These are phyloP conservation scores for Chondrilla cf. caribensis DNA, from an alignment of 37 sponge, comb jelly and placozoan genomes.

Conservation along the genomic window DNA sequence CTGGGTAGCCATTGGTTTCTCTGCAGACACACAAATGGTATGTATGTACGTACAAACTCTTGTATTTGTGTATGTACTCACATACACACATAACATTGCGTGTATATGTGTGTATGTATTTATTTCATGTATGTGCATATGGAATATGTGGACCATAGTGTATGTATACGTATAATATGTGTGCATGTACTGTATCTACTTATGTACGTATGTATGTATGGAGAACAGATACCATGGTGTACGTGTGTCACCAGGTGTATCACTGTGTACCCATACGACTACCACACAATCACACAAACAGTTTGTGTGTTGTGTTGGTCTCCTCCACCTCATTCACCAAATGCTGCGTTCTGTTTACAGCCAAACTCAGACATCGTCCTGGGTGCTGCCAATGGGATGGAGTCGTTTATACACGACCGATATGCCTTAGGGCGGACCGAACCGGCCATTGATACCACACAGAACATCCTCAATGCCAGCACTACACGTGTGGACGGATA, in stretches of 20 bases:
- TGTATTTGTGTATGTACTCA: not conserved
- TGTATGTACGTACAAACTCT: not conserved
- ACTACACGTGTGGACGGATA: constrained; percentile 11
- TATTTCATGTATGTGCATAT: too few relatives aligned
- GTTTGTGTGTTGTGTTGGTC: not conserved
- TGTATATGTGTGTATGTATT: too few relatives aligned
- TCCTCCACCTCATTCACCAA: not conserved
- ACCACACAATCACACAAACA: too few relatives aligned
- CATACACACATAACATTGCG: not conserved
- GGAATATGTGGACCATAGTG: not conserved
- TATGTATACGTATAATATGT: not conserved
- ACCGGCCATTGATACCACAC: constrained; percentile 42
- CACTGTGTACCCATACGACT: too few relatives aligned
- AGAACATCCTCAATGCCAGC: not conserved
- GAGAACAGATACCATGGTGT: too few relatives aligned
- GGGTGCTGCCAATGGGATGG: constrained; percentile 26
- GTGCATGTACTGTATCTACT: too few relatives aligned
- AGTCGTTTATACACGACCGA: constrained; percentile 53
- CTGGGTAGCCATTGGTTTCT: constrained; percentile 61
- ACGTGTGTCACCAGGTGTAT: too few relatives aligned
- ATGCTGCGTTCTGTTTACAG: not conserved
- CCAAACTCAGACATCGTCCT: constrained; percentile 42
- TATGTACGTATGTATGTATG: too few relatives aligned
- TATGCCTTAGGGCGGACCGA: not conserved
- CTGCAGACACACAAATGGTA: constrained; percentile 46